A percentile compares a stretch with the other conserved stretches of the same genome.
phyloP scores from a whole-genome alignment of 2,888 invertebrate species.

The Agonopterix subpropinquella region DNA sequence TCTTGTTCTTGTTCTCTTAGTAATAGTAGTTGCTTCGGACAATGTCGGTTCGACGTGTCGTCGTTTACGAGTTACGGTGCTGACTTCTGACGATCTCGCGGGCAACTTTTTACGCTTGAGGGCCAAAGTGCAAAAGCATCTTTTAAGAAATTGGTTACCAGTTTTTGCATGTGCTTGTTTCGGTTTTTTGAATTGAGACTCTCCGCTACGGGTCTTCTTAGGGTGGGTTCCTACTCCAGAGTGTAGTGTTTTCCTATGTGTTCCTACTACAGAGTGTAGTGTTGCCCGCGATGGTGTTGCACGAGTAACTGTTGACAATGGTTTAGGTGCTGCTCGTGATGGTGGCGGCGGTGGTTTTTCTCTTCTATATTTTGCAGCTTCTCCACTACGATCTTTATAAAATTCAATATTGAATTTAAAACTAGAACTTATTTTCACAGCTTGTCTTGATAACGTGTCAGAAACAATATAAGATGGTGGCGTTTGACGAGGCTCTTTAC shows the following conservation, averaged over 20 bases:
- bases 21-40: too few species aligned
- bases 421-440: background rate
- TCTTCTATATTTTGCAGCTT: too few species aligned
- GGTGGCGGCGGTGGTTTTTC: too few species aligned
- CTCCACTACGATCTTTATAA: conserved; percentile 13
- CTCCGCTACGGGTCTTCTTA: too few species aligned
- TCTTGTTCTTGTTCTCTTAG: too few species aligned
- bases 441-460: conserved; percentile 13
- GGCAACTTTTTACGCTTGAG: conserved; percentile 6
- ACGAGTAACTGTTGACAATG: too few species aligned
- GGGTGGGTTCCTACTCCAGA: too few species aligned
- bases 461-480: conserved; percentile 5
- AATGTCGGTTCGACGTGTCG: too few species aligned
- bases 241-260: too few species aligned
- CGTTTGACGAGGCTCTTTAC: background rate
- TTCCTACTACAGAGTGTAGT: too few species aligned
- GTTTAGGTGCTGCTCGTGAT: too few species aligned
- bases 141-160: conserved; percentile 11
- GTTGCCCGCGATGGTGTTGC: too few species aligned
- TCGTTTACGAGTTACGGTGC: background rate
- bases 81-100: conserved; percentile 6
- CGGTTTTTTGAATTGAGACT: background rate
- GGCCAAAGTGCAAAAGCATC: background rate
- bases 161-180: conserved; percentile 2
- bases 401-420: conserved; percentile 29